Evolutionary conservation across 2,888 invertebrate genomes (phyloP), one percentile per base, ranked within the genome.

Genomic region (Pachliopta kotzebuea): DNA sequence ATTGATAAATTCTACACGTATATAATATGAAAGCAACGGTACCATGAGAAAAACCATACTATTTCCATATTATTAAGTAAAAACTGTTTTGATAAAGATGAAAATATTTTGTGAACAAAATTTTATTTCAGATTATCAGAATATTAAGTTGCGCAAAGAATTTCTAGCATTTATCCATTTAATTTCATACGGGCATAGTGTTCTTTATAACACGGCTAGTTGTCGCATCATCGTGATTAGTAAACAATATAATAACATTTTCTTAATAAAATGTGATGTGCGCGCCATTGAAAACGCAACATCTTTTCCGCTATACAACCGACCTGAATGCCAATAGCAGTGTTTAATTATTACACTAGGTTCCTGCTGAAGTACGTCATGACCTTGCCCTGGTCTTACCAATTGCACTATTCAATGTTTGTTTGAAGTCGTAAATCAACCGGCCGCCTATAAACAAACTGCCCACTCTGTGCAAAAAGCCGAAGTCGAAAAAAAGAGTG

Each of bases 371-470:
- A 78, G 74, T 71, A 76, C 78, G 79, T 80, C 75, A 77, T 71
- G 81, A 76, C 84, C 85, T 86, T 85, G 83, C 72, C 69, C 76
- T 74, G 68, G 74, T 76, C 80, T 67, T 70, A 71, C 70, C 69
- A 62, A 60, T 65, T 67, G 75, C 72, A 76, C 75, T 76, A 78
- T 76, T 74, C 76, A 61, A 64, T 67, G 65, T 72, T 60, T 60
- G 72, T 73, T 72, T 69, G 65, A 72, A 69, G 70, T 67, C 68
- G 80, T 83, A 85, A 84, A 85, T 85, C 84, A 84, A 80, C 73
- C 71, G 74, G 76, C 77, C 76, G 76, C 76, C 80, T 78, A 78
- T 86, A 86, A 84, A 85, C 84, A 87, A 74, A 76, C 81, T 76
- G 74, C 85, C 80, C 82, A 83, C 83, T 72, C 80, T 73, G 74